Percentiles rank a stretch among this genome's conserved stretches.
Conservation (phyloP, 2,888 invertebrate species). For the Tetragnatha montana region DNA sequence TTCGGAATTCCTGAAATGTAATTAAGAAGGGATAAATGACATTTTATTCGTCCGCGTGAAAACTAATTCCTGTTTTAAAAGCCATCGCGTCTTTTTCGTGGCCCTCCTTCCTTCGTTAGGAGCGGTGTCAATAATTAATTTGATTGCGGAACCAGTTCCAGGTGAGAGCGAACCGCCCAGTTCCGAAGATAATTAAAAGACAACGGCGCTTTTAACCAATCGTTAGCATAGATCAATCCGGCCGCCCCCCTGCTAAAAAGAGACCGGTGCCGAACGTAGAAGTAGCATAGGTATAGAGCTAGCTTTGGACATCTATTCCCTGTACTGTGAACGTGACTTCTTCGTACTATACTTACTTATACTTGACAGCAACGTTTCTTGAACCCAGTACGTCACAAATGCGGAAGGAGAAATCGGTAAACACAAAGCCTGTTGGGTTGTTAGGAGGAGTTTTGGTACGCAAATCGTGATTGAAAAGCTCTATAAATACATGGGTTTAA, state of each 20-base stretch:
- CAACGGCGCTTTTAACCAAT: slow-evolving; percentile 36
- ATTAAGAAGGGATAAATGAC: not conserved
- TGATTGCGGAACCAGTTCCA: slow-evolving; percentile 29
- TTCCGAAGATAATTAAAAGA: slow-evolving; percentile 49
- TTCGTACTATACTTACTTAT: no score
- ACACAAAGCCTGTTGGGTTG: no score
- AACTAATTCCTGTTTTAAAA: slow-evolving; percentile 11
- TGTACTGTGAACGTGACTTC: no score
- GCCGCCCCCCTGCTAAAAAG: slow-evolving; percentile 15
- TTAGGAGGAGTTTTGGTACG: no score
- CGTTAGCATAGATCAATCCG: slow-evolving; percentile 29
- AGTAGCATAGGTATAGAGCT: not conserved
- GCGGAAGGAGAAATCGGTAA: no score
- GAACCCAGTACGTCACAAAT: no score
- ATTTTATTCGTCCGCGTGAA: not conserved
- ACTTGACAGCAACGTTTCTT: no score
- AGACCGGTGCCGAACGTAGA: not conserved
- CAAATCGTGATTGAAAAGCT: no score
- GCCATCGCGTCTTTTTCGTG: not conserved
- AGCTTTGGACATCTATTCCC: no score
- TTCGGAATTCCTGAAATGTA: not conserved
- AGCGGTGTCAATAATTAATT: slow-evolving; percentile 30
- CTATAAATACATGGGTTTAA: no score
- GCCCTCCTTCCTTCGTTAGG: slow-evolving; percentile 11
- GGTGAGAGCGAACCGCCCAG: slow-evolving; percentile 25